Conservation (phyloP, 2,888 invertebrate species). For the Protodeltote pygarga region DNA sequence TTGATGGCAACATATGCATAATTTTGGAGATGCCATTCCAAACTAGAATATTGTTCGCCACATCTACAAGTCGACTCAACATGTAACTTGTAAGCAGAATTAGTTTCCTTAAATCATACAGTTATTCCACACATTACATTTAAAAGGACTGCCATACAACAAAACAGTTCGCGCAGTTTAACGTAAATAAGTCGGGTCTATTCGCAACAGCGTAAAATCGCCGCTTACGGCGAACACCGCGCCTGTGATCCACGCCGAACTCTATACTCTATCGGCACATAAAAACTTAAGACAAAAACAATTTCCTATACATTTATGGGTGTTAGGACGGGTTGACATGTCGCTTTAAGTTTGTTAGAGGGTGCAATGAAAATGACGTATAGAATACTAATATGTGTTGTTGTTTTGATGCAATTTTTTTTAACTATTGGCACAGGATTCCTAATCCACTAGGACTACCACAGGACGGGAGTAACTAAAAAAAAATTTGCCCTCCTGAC, state of each 20-base stretch:
- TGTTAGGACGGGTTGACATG: conserved; percentile 28
- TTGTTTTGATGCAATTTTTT: too few species aligned
- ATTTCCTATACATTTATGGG: conserved; percentile 28
- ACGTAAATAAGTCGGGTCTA: conserved; percentile 18
- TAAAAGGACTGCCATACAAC: conserved; percentile 21
- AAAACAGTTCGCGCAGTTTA: conserved; percentile 12
- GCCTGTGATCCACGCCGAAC: conserved; percentile 30
- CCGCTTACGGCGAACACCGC: conserved; percentile 20
- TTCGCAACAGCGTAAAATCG: conserved; percentile 19
- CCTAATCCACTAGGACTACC: too few species aligned
- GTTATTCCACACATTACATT: conserved; percentile 2
- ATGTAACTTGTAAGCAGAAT: too few species aligned
- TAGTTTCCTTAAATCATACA: too few species aligned
- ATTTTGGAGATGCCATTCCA: too few species aligned
- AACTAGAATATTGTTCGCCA: too few species aligned
- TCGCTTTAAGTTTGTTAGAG: background rate
- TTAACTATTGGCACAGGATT: too few species aligned
- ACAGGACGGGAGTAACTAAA: too few species aligned
- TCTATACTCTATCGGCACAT: conserved; percentile 26
- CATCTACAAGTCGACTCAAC: too few species aligned
- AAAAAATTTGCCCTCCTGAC: too few species aligned
- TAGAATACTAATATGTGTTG: too few species aligned
- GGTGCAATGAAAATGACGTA: background rate
- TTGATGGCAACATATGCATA: too few species aligned
- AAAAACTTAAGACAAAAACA: conserved; percentile 47